A percentile compares a stretch with the other conserved stretches of the same genome.
phyloP scores from a whole-genome alignment of 2,797 vertebrate species.

The Gallinago solitaria region DNA sequence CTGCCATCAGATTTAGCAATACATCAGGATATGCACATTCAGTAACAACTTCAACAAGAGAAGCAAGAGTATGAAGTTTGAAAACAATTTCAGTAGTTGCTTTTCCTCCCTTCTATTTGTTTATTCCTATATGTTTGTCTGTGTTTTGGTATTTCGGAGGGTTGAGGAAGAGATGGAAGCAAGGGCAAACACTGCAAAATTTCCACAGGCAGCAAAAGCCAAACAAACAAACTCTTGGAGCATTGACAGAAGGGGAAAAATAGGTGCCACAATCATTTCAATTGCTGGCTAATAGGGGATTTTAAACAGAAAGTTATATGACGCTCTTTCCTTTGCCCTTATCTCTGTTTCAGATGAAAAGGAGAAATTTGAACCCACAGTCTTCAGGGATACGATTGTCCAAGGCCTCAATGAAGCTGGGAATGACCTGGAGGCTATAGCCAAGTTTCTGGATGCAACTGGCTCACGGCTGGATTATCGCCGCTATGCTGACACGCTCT shows the following conservation, averaged over 20 bases:
- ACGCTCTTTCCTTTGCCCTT: background rate
- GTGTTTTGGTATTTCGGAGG: background rate
- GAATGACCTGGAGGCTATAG: slow-evolving; percentile 88
- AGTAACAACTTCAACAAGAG: background rate
- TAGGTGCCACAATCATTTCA: background rate
- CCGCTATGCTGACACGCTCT: slow-evolving; percentile 93
- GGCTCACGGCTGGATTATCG: slow-evolving; percentile 92
- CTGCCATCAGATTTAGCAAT: background rate
- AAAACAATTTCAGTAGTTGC: background rate
- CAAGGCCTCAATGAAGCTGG: slow-evolving; percentile 91
- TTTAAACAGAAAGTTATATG: background rate
- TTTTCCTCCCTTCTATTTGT: background rate
- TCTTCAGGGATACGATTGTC: slow-evolving; percentile 92
- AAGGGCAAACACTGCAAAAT: background rate
- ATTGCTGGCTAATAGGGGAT: background rate
- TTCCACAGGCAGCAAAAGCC: background rate
- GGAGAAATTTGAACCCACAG: slow-evolving; percentile 96
- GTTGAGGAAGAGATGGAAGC: background rate
- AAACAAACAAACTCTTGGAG: background rate
- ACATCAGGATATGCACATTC: background rate
- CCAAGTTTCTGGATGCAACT: slow-evolving; percentile 89
- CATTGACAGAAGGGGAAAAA: background rate
- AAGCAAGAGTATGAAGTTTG: background rate
- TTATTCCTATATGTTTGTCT: background rate
- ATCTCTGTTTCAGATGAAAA: slow-evolving; percentile 87